Evolutionary conservation across 2,888 invertebrate species (phyloP).

Genomic region (Rhamnusium bicolor): DNA sequence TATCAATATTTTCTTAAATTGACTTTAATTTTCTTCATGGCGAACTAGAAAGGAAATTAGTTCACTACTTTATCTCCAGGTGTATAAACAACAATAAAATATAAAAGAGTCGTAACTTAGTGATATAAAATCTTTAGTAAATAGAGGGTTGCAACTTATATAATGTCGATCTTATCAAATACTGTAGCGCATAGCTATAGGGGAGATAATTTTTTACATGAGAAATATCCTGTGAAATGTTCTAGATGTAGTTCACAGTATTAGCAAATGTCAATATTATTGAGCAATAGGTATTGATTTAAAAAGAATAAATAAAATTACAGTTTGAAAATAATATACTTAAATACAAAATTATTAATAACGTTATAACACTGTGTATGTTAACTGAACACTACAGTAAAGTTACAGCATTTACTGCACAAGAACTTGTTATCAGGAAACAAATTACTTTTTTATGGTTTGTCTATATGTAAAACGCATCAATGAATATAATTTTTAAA

Average conservation of each 20-base stretch:
- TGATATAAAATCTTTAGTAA: slow-evolving; percentile 14
- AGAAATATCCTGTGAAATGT: not conserved
- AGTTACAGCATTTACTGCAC: too few species aligned
- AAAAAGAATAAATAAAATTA: not conserved
- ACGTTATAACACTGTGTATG: too few species aligned
- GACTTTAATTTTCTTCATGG: not conserved
- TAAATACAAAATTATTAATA: not conserved
- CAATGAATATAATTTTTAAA: too few species aligned
- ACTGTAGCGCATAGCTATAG: not conserved
- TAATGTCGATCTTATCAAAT: slow-evolving; percentile 13
- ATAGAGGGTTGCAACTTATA: slow-evolving; percentile 15
- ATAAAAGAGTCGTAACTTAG: not conserved
- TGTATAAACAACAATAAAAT: slow-evolving; percentile 20
- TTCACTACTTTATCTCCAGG: slow-evolving; percentile 6
- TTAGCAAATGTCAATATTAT: not conserved
- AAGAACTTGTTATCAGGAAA: too few species aligned
- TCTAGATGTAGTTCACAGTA: not conserved
- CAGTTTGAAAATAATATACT: not conserved
- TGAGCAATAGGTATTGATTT: not conserved
- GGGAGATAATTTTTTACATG: slow-evolving; percentile 19
- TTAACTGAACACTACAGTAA: too few species aligned
- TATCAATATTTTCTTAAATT: too few species aligned
- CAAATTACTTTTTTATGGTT: too few species aligned
- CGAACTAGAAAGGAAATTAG: too few species aligned
- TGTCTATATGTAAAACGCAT: too few species aligned